phyloP scores from a whole-genome alignment of 2,113 vertebrate genomes.

The Poeciliopsis occidentalis region DNA sequence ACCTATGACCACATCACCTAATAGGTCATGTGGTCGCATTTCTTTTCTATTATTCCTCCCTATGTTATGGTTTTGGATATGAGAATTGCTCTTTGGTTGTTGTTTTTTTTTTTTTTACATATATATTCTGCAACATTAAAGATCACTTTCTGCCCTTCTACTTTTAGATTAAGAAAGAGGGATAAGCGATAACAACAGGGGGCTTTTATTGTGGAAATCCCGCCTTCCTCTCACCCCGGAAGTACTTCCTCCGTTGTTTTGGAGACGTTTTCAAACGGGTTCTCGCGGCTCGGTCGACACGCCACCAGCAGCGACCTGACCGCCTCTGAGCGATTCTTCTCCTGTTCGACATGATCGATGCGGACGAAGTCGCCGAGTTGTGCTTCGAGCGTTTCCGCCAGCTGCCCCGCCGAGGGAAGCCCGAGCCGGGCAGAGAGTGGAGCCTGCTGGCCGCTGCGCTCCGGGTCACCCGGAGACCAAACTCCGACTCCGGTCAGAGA shows the following conservation, averaged over 20 bases:
- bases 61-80: too few relatives aligned
- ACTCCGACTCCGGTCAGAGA: slow-evolving; percentile 44
- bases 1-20: too few relatives aligned
- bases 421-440: slow-evolving; percentile 87
- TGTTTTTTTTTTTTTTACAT: too few relatives aligned
- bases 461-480: slow-evolving; percentile 37
- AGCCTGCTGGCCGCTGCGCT: slow-evolving; percentile 88
- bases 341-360: slow-evolving; percentile 72
- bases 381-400: slow-evolving; percentile 83
- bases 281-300: neutral
- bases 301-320: neutral
- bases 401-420: slow-evolving; percentile 89
- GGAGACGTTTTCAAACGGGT: neutral
- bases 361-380: slow-evolving; percentile 85
- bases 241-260: slow-evolving; percentile 3
- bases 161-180: too few relatives aligned
- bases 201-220: slow-evolving; percentile 54
- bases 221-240: slow-evolving; percentile 30
- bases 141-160: too few relatives aligned
- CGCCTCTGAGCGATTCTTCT: neutral
- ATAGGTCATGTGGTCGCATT: too few relatives aligned
- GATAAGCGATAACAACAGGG: too few relatives aligned
- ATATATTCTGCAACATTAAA: too few relatives aligned
- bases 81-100: too few relatives aligned
- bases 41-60: too few relatives aligned